Evolutionary conservation across 1,140 invertebrate genomes (phyloP).

Genomic region (Berghia stephanieae): DNA sequence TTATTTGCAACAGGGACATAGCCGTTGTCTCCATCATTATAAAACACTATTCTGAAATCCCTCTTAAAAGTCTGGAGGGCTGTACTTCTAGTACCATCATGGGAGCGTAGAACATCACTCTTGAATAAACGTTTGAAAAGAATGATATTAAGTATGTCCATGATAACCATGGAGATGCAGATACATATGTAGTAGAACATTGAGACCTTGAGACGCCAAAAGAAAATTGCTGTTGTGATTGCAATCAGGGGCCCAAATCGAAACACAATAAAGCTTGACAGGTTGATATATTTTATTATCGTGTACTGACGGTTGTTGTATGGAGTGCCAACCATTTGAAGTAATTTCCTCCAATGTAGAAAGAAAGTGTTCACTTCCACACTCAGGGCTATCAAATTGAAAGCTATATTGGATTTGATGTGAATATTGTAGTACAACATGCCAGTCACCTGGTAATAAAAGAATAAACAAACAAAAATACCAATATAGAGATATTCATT

Average conservation of each 20-base stretch:
- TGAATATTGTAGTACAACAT: slow-evolving; percentile 62
- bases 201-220: slow-evolving; percentile 40
- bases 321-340: slow-evolving; percentile 51
- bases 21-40: too few species aligned
- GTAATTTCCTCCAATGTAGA: slow-evolving; percentile 59
- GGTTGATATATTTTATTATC: slow-evolving; percentile 44
- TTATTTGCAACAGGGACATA: too few species aligned
- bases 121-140: slow-evolving; percentile 58
- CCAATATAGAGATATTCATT: too few species aligned
- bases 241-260: slow-evolving; percentile 41
- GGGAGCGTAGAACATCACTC: slow-evolving; percentile 55
- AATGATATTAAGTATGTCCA: slow-evolving; percentile 55
- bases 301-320: slow-evolving; percentile 48
- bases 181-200: slow-evolving; percentile 43
- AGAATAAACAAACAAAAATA: too few species aligned
- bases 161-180: slow-evolving; percentile 47
- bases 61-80: too few species aligned
- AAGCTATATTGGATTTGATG: slow-evolving; percentile 49
- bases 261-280: slow-evolving; percentile 54
- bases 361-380: slow-evolving; percentile 63
- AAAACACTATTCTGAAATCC: too few species aligned
- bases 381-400: slow-evolving; percentile 55
- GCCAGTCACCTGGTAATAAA: slow-evolving; percentile 50
- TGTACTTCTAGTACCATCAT: too few species aligned
- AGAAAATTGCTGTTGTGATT: slow-evolving; percentile 48